Conservation (phyloP, 2,113 vertebrate genomes). For the Gymnorhina tibicen region DNA sequence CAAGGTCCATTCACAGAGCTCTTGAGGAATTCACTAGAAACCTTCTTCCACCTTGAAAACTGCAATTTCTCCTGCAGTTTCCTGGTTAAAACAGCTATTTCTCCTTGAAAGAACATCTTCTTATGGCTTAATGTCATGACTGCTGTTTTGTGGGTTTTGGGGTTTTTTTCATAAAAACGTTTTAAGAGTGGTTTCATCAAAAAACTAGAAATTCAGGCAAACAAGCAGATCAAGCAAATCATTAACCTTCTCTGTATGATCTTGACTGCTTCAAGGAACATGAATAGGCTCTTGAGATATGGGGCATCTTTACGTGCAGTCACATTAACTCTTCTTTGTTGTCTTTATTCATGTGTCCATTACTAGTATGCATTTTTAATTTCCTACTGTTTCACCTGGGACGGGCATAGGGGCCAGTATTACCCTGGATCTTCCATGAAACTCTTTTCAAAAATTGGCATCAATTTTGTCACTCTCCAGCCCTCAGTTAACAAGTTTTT, state of each 20-base stretch:
- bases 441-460: neutral
- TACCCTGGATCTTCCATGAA: neutral
- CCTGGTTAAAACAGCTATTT: neutral
- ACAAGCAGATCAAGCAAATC: neutral
- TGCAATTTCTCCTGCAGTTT: neutral
- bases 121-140: neutral
- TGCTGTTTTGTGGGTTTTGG: neutral
- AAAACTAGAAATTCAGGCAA: neutral
- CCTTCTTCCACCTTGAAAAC: neutral
- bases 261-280: neutral
- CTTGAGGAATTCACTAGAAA: neutral
- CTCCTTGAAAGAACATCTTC: neutral
- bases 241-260: neutral
- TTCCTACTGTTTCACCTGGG: neutral
- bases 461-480: neutral
- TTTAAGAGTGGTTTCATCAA: neutral
- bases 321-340: neutral
- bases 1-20: neutral
- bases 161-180: rapidly evolving
- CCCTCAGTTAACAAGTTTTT: neutral
- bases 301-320: neutral
- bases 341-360: neutral
- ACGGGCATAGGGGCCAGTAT: neutral
- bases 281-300: neutral
- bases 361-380: neutral